Evolutionary conservation across 2,888 invertebrate species (phyloP).

Genomic region (Phortica okadai): DNA sequence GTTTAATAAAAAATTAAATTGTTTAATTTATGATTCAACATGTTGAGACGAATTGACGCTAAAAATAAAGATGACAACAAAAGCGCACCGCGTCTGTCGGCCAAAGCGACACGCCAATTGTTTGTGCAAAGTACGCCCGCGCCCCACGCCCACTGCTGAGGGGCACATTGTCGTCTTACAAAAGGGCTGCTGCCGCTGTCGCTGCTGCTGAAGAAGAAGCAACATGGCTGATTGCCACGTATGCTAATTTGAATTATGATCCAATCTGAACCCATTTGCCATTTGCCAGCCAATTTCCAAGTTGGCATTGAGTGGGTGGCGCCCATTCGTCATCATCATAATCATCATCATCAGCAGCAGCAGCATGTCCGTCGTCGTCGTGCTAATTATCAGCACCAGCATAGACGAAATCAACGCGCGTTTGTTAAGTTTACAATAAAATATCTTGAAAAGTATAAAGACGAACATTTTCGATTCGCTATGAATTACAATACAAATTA

Average conservation of each 20-base stretch:
- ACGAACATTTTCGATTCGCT: background rate
- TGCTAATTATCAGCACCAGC: background rate
- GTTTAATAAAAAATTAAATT: constrained; percentile 18
- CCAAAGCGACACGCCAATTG: constrained; percentile 23
- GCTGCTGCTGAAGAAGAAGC: constrained; percentile 10
- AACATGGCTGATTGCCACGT: background rate
- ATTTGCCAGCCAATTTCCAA: background rate
- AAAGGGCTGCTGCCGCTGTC: constrained; percentile 53
- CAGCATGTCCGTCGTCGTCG: background rate
- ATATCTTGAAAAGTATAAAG: background rate
- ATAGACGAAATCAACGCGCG: background rate
- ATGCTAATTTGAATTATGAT: constrained; percentile 11
- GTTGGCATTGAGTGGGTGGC: constrained; percentile 33
- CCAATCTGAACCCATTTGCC: constrained; percentile 3
- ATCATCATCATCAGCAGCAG: background rate
- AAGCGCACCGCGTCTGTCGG: background rate
- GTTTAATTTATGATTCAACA: constrained; percentile 13
- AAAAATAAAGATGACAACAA: constrained; percentile 15
- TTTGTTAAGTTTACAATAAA: too few relatives aligned
- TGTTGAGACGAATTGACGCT: background rate
- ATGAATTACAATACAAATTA: background rate
- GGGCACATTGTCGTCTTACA: constrained; percentile 45
- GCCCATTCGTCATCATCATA: constrained; percentile 10
- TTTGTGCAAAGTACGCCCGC: constrained; percentile 47
- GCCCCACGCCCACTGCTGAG: constrained; percentile 40